Evolutionary conservation across 53 echinoderm and acorn worm species (phyloP).

Genomic region (Patiria pectinifera): DNA sequence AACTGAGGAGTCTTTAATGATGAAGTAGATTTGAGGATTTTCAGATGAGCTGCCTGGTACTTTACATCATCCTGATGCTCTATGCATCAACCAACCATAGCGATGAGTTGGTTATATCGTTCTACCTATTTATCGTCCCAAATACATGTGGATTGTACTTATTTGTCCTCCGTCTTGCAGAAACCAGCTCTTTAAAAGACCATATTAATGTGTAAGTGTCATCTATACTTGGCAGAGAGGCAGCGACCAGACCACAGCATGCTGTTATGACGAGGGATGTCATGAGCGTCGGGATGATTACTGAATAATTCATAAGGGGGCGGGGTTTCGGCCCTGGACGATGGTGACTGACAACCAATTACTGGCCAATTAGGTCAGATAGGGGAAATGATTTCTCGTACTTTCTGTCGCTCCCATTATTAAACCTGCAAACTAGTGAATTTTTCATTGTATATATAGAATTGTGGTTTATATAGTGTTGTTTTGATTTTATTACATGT

Average conservation of each 20-base stretch:
- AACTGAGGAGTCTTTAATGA: too few relatives aligned
- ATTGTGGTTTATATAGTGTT: background rate
- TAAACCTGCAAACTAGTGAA: background rate
- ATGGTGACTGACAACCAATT: constrained; percentile 71
- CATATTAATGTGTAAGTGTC: background rate
- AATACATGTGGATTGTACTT: background rate
- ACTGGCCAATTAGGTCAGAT: constrained; percentile 66
- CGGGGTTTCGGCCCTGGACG: background rate
- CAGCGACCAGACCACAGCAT: background rate
- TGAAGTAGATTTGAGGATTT: too few relatives aligned
- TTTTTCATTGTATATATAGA: background rate
- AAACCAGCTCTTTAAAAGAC: background rate
- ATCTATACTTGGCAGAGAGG: background rate
- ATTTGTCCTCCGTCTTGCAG: background rate
- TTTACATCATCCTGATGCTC: too few relatives aligned
- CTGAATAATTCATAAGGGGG: constrained; percentile 53
- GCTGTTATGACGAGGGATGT: background rate
- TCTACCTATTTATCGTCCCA: too few relatives aligned
- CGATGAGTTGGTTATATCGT: too few relatives aligned
- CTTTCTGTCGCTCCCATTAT: background rate
- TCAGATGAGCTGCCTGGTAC: too few relatives aligned
- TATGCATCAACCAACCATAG: too few relatives aligned
- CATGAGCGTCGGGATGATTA: background rate
- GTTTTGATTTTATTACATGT: too few relatives aligned
- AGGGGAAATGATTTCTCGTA: background rate